Evolutionary conservation across 1,140 invertebrate species (phyloP), one percentile per base, ranked within the genome.

Genomic region (Drosophila kohkoa): DNA sequence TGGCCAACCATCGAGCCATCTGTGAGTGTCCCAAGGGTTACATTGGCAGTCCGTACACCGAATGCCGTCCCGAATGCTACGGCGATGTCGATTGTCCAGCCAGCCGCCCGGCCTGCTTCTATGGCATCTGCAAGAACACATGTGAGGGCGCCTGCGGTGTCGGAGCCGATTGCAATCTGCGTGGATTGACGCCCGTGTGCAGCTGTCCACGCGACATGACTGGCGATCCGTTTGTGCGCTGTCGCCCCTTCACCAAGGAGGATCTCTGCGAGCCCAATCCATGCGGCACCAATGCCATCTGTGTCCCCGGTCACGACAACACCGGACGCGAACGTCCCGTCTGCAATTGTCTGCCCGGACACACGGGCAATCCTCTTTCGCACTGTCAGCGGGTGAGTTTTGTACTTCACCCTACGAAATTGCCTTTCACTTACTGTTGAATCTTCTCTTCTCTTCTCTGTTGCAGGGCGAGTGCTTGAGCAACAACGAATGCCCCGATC

Each of bases 161-260:
- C 1, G 96, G 96, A 74, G 97, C 97, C 49, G 91, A 46, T 38
- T 92, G 91, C 48, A 92, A 96, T 77, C 94, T 97, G 32, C 93
- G 96, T 6, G 95, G 96, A 0, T 93, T 95, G 73, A 98, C 95
- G 25, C 97, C 95, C 16, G 95, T 98, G 30, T 98, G 97, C 92
- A 96, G 95, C 46, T 98, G 97, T 92, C 97, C 97, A 2, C 95
- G 94, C 82, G 96, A 97, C 86, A 97, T 96, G 95, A 97, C 96
- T 20, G 97, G 97, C 2, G 95, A 98, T 94, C 97, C 97, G 11
- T 98, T 97, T 92, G 93, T 95, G 1, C 94, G 94, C 75, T 98
- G 97, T 92, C 94, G 96, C 78, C 96, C 95, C 57, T 97, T 97
- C 81, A 95, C 95, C 91, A 95, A 95, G 82, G 96, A 94, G 81